Percentiles rank a stretch among this genome's conserved stretches.
Evolutionary conservation across 2,113 vertebrate genomes (phyloP).

Genomic region (Mionectes macconnelli): DNA sequence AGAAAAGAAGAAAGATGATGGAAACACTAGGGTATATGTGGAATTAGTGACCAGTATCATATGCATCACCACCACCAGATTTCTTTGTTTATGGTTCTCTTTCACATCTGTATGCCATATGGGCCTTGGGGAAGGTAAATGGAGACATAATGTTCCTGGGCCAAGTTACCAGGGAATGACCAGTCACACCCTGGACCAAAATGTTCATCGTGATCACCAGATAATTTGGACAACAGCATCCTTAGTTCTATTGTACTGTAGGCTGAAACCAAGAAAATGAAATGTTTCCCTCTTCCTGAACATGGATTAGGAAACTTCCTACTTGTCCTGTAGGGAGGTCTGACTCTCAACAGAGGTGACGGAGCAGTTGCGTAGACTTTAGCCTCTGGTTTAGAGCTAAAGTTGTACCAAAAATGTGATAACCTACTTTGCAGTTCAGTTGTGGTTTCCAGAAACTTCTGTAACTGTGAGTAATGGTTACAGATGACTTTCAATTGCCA

Average conservation of each 20-base stretch:
- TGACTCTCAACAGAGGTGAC: background rate
- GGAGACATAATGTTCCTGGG: background rate
- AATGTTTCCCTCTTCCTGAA: background rate
- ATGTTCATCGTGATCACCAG: background rate
- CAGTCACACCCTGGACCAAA: background rate
- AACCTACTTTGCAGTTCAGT: background rate
- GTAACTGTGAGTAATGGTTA: background rate
- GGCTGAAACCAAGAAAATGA: background rate
- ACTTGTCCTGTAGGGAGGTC: background rate
- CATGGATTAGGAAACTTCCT: background rate
- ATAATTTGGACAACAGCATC: background rate
- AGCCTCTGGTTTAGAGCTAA: background rate
- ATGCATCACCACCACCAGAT: background rate
- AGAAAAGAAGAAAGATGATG: background rate
- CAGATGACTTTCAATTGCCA: background rate
- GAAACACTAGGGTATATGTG: background rate
- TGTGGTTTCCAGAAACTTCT: background rate
- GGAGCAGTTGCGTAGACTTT: background rate
- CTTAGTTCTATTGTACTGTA: background rate
- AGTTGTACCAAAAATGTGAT: background rate
- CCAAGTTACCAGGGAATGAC: background rate
- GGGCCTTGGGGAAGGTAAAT: background rate
- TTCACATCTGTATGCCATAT: background rate
- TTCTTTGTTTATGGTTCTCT: background rate
- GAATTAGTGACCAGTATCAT: background rate